These are phyloP conservation scores for Emmelina monodactyla DNA, from an alignment of 2,888 invertebrate genomes.

Conservation along the genomic window DNA sequence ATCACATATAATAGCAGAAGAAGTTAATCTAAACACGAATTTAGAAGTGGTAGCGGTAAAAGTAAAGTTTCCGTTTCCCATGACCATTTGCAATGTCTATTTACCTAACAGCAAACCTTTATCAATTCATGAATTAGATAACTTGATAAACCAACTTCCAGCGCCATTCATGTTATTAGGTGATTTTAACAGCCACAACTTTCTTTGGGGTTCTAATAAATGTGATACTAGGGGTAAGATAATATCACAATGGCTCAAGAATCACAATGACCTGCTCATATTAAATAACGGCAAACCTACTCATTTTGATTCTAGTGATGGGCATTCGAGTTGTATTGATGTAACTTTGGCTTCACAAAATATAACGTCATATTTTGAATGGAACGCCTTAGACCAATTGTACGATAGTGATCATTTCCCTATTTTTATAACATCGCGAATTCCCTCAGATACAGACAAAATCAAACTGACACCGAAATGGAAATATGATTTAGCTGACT, in stretches of 20 bases:
- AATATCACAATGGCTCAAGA: constrained; percentile 7
- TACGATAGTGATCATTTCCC: constrained; percentile 15
- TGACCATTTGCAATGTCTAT: constrained; percentile 10
- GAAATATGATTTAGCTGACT: constrained; percentile 7
- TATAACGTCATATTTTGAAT: constrained; percentile 15
- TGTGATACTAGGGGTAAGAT: constrained; percentile 11
- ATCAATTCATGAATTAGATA: constrained; percentile 8
- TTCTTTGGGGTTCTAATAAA: constrained; percentile 13
- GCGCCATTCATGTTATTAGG: neutral
- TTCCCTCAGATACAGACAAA: neutral
- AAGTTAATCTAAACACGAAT: neutral
- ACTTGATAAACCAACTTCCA: constrained; percentile 69
- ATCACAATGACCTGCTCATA: constrained; percentile 1
- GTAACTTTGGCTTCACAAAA: constrained; percentile 12
- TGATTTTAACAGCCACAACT: constrained; percentile 8
- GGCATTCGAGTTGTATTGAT: constrained; percentile 11
- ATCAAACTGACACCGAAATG: constrained; percentile 4
- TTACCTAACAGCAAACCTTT: constrained; percentile 8
- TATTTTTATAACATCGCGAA: constrained; percentile 5
- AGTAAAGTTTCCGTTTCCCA: constrained; percentile 5
- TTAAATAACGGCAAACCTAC: constrained; percentile 9
- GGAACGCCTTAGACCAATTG: constrained; percentile 14
- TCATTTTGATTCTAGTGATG: constrained; percentile 9
- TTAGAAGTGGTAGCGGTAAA: constrained; percentile 8
- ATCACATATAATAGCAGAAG: neutral